Base-by-base conservation (phyloP, 2,113 vertebrate species). In the Eclectus roratus region DNA sequence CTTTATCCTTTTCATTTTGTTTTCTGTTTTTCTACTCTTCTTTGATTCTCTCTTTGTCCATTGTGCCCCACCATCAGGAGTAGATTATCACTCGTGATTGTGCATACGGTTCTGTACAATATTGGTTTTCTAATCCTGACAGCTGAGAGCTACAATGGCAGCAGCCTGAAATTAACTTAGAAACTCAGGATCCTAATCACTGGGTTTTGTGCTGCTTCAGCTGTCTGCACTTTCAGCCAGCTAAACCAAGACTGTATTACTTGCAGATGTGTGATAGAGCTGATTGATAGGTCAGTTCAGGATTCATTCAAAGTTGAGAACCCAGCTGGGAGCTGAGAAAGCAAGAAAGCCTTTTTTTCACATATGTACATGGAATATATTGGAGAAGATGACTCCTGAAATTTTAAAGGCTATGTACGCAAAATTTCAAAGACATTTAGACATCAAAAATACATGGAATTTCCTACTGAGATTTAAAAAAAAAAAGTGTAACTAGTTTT, bases 121-220 rank as follows among this genome's bases (percentile, higher is more conserved):
- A 46, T 13, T 41, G 52, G 33, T 72, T 93, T 92, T 86, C 7
- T 55, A 46, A 72, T 92, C n/a, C 61, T 56, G 65, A 53, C 72
- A 93, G 76, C 72, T 96, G 92, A 91, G 85, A 91, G 29, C 69
- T 93, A 8, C 69, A 74, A 70, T 6, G 24, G 44, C 65, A 92
- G 69, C 65, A 89, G 46, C 28, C 63, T 82, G 85, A 94, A 95
- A 95, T 94, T 92, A 93, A 82, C 61, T 88, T 89, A 17, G 61
- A 72, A 80, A 79, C 47, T 93, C 56, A 12, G 69, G 41, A 69
- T 96, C 85, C 47, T 93, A 89, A 88, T 96, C 73, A 87, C 4
- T 71, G 76, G 37, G 72, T 43, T 96, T 97, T 95, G 83, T 95
- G 80, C 80, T 87, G 49, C 70, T 89, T 96, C 92, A 95, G 91